Evolutionary conservation across 1,140 invertebrate species (phyloP), one percentile per base, ranked within the genome.

Genomic region (Apis florea): DNA sequence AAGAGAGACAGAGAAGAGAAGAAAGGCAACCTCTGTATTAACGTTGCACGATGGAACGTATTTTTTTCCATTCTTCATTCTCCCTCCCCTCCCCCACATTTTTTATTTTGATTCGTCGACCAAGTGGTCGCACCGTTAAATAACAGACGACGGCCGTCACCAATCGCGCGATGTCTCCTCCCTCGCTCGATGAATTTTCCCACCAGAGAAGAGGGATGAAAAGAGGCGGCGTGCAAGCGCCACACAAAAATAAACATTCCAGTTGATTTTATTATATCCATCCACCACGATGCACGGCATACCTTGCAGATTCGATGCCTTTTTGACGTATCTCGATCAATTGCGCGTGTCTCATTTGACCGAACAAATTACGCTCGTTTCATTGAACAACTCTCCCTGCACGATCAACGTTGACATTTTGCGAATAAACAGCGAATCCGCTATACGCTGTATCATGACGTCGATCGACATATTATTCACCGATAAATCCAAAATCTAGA

Each of bases 191-290:
- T 79, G 82, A 86, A 86, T 85, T 85, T 86, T 51, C 24, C 76
- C 58, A 69, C 59, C 56, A 31, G 67, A 15, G 72, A 74, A 82
- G 73, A 69, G 24, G n/a, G 40, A 26, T 67, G 78, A 83, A 54
- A 68, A 84, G 53, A 58, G 47, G 15, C 51, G 53, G 49, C 19
- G 49, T 53, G 17, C 24, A 59, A 26, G 79, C 19, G 49, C 47
- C 68, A 21, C 26, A 31, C 61, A 77, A 83, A 88, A 85, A 86
- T 89, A 88, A 90, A 90, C 84, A 86, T 85, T 87, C 82, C 78
- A 83, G 81, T 90, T 83, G 87, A 89, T 89, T 90, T 89, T 84
- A 87, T 85, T 85, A 83, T 68, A 71, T 75, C 79, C 64, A 61
- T 54, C 31, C 9, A 24, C 17, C 53, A 21, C 49, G 24, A 11